These are phyloP conservation scores for Grammomys surdaster DNA, from an alignment of 2,113 vertebrate genomes.

Conservation along the genomic window DNA sequence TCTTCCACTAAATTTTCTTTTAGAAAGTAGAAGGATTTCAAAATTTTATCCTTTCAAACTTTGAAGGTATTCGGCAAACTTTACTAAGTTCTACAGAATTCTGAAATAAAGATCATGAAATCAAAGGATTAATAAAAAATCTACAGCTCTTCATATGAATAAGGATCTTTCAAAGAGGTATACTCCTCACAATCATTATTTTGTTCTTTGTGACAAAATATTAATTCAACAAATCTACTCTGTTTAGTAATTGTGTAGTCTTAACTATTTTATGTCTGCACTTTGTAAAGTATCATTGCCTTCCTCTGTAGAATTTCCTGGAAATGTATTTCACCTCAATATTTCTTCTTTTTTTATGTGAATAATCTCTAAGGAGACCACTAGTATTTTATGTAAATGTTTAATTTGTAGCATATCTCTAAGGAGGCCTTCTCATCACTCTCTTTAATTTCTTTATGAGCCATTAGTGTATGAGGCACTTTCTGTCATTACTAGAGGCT, in stretches of 20 bases:
- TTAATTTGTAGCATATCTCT: conserved; percentile 31
- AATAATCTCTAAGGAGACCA: conserved; percentile 51
- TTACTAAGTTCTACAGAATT: neutral
- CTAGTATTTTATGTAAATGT: neutral
- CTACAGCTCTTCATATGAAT: neutral
- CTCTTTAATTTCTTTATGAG: conserved; percentile 63
- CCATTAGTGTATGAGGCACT: conserved; percentile 60
- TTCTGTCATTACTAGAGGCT: conserved; percentile 20
- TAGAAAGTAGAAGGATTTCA: neutral
- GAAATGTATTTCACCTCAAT: conserved; percentile 50
- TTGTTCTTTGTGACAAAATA: neutral
- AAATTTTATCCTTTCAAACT: neutral
- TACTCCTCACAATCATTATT: neutral
- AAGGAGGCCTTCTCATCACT: conserved; percentile 68
- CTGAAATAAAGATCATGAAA: neutral
- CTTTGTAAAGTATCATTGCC: neutral
- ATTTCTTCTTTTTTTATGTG: conserved; percentile 20
- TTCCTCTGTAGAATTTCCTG: neutral
- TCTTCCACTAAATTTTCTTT: neutral
- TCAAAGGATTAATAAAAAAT: neutral
- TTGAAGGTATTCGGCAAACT: neutral
- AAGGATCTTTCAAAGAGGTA: neutral
- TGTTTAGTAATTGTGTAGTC: neutral
- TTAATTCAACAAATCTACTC: conserved; percentile 6
- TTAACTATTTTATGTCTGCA: neutral